Base-by-base conservation (phyloP, 2,888 invertebrate genomes). In the Diplolepis rosae region DNA sequence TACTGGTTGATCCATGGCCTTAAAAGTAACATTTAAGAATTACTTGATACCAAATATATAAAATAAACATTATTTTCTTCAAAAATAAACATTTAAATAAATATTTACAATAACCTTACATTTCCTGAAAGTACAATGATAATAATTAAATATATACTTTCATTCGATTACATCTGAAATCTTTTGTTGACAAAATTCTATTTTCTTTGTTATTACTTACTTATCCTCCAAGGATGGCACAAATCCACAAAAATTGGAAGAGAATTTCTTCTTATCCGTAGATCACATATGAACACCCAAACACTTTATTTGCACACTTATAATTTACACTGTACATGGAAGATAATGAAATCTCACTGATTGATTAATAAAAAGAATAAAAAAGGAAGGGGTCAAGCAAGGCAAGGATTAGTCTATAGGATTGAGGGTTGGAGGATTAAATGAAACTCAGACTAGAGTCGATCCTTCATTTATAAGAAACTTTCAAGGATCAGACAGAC, bases 391-490 rank as follows among this genome's bases (percentile, higher is more conserved):
- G 2, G 68, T 42, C 48, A 52, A 70, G 61, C 51, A 68, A 70
- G 24, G 32, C 66, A 56, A n/a, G 66, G 75, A 78, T 79, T 80
- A n/a, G n/a, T 80, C 80, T 83, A 79, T 78, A 76, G 65, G 72
- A 74, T 52, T 77, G 84, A 80, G 84, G 87, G 85, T 81, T 85
- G 83, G 72, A 77, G 82, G 79, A 73, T 71, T 80, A 81, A 84
- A 80, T 86, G 86, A 82, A 82, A 77, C 81, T 76, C 76, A 75
- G 78, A 76, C 65, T 72, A 69, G 73, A 76, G 77, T 71, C 68
- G 80, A 79, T 83, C 83, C 85, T 86, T 84, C 80, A 86, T 87
- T 87, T 87, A 87, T 87, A 87, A 87, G 86, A 86, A 87, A 85
- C 83, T 82, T 77, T 84, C 85, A 85, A 87, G 87, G 85, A 83